Conservation (phyloP, 2,888 invertebrate species). For the Shargacucullia verbasci region DNA sequence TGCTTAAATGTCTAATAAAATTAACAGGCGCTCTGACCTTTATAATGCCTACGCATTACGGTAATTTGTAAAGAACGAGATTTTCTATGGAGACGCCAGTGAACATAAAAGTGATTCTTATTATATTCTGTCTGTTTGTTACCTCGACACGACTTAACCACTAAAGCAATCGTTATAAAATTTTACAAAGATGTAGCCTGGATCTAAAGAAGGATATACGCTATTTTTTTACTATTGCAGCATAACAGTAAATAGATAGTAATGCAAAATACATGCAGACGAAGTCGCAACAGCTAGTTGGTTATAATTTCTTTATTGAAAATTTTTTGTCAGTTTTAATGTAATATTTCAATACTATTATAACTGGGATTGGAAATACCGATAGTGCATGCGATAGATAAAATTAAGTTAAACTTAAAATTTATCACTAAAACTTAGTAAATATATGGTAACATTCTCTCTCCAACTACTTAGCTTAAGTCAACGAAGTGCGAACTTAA, state of each 20-base stretch:
- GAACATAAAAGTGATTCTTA: not conserved
- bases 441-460: constrained; percentile 26
- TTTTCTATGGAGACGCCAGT: constrained; percentile 5
- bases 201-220: too few relatives aligned
- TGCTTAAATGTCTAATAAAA: constrained; percentile 39
- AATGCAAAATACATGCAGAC: too few relatives aligned
- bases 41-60: constrained; percentile 16
- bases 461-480: constrained; percentile 12
- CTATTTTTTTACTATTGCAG: too few relatives aligned
- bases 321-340: too few relatives aligned
- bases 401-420: constrained; percentile 15
- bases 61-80: constrained; percentile 6
- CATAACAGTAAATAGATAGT: too few relatives aligned
- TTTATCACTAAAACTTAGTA: constrained; percentile 15
- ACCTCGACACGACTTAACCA: too few relatives aligned
- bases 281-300: too few relatives aligned
- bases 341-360: too few relatives aligned
- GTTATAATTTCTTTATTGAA: too few relatives aligned
- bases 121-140: too few relatives aligned
- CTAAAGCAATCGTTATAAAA: too few relatives aligned
- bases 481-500: constrained; percentile 18
- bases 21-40: constrained; percentile 36
- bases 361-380: not conserved
- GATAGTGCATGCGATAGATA: constrained; percentile 1
- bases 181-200: too few relatives aligned